Evolutionary conservation across 2,888 invertebrate species (phyloP).

Genomic region (Netelia melanura): DNA sequence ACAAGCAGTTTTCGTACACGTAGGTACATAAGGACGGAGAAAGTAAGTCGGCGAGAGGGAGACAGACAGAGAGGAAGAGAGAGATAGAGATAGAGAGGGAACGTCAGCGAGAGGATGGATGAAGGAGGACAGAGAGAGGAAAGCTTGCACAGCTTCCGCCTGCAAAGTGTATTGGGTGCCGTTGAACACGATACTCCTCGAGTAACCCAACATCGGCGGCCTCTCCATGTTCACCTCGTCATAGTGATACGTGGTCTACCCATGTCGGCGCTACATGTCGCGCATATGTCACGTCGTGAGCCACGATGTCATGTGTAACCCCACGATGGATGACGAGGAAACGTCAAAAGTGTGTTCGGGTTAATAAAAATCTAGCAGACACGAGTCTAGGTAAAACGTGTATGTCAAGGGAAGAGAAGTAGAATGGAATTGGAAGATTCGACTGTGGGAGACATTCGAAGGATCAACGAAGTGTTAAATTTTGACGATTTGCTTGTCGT

Average conservation of each 20-base stretch:
- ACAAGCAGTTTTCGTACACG: constrained; percentile 42
- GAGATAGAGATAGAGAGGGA: constrained; percentile 23
- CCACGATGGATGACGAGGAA: not conserved
- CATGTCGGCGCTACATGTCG: not conserved
- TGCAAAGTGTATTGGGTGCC: constrained; percentile 51
- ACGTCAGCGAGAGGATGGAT: not conserved
- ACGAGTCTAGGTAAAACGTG: not conserved
- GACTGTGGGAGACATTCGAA: too few species aligned
- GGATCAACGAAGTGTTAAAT: too few species aligned
- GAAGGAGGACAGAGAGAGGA: constrained; percentile 7
- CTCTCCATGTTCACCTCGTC: constrained; percentile 36
- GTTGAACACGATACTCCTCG: constrained; percentile 48
- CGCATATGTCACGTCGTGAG: not conserved
- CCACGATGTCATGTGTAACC: not conserved
- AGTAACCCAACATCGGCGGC: constrained; percentile 16
- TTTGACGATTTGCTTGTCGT: too few species aligned
- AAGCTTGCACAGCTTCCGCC: constrained; percentile 13
- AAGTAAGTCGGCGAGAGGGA: constrained; percentile 47
- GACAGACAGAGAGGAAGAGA: not conserved
- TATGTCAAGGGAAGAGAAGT: not conserved
- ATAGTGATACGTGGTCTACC: constrained; percentile 44
- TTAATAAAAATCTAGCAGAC: not conserved
- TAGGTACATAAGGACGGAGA: not conserved
- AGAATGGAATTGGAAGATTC: not conserved
- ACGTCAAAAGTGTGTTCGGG: not conserved